Percentiles rank a stretch among this genome's conserved stretches.
Conservation (phyloP, 1,140 invertebrate genomes). For the Bemisia tabaci region DNA sequence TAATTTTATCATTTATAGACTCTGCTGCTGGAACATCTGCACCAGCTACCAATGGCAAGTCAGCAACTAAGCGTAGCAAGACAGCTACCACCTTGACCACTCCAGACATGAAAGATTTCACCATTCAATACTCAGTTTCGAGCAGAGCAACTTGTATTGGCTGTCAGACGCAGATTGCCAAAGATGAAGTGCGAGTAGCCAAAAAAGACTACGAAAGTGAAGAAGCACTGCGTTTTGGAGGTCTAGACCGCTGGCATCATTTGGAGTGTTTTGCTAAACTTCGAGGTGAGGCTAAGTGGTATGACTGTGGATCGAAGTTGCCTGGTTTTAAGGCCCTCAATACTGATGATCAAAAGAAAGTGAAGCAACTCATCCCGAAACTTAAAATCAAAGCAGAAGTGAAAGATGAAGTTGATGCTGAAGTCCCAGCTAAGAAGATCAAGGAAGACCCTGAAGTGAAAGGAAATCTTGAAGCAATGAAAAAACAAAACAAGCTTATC, state of each 20-base stretch:
- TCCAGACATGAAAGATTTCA: conserved; percentile 46
- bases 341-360: conserved; percentile 54
- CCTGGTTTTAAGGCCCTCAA: conserved; percentile 58
- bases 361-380: conserved; percentile 55
- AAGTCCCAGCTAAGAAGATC: conserved; percentile 44
- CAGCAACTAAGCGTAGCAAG: conserved; percentile 19
- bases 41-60: conserved; percentile 8
- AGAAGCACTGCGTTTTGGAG: conserved; percentile 62
- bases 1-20: conserved; percentile 11
- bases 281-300: conserved; percentile 61
- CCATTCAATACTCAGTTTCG: conserved; percentile 80
- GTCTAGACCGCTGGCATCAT: conserved; percentile 77
- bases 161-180: conserved; percentile 77
- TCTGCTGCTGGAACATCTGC: conserved; percentile 27
- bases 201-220: conserved; percentile 80
- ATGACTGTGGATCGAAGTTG: conserved; percentile 49
- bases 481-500: conserved; percentile 65
- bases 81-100: conserved; percentile 20
- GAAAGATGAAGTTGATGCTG: conserved; percentile 38
- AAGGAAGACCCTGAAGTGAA: conserved; percentile 43
- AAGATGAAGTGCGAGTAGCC: conserved; percentile 63
- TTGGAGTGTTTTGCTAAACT: conserved; percentile 78
- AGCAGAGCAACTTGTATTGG: conserved; percentile 62
- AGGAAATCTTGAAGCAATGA: conserved; percentile 39
- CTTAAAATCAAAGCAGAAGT: conserved; percentile 32